Base-by-base conservation (phyloP, 2,797 vertebrate genomes). In the Leptodactylus fallax region DNA sequence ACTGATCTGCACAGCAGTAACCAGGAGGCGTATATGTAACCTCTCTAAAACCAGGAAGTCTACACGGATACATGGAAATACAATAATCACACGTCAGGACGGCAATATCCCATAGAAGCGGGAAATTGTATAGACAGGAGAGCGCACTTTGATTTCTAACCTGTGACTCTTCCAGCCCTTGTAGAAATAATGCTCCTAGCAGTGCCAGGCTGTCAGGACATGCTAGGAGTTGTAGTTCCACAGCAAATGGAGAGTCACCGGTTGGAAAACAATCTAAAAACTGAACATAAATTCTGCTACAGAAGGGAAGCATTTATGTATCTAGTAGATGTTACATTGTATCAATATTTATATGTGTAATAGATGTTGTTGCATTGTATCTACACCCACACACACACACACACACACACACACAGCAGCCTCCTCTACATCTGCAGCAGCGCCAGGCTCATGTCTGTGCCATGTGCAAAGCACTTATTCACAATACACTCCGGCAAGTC, bases 1-100 rank as follows among this genome's bases (percentile, higher is more conserved):
- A 87, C 17, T 3, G 86, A 60, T 63, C 60, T 25, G 45, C 19
- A 45, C 67, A 53, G 21, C 58, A 25, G 60, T 61, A 81, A 72
- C n/a, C 49, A 60, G 14, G 53, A 87, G 45, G 79, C 47, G 61
- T 23, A 13, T 12, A 16, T 8, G 47, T 10, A 87, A 58, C 55
- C 1, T 1, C 23, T 13, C 58, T 0, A 53, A 12, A 13, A 63
- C 5, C 63, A 72, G 67, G 21, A 81, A 87, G 85, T 55, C 8
- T 58, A 12, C 23, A 65, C n/a, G 56, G 8, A 69, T 13, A 58
- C n/a, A 61, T 11, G 17, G 16, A 58, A 21, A 17, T 2, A 77
- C 23, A 55, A 72, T 6, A 19, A 56, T 19, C 25, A 6, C n/a
- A 11, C 7, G 45, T 16, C 19, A 25, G 36, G 21, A 21, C 6